Evolutionary conservation across 2,797 vertebrate genomes (phyloP), one percentile per base, ranked within the genome.

Genomic region (Gastrophryne carolinensis): DNA sequence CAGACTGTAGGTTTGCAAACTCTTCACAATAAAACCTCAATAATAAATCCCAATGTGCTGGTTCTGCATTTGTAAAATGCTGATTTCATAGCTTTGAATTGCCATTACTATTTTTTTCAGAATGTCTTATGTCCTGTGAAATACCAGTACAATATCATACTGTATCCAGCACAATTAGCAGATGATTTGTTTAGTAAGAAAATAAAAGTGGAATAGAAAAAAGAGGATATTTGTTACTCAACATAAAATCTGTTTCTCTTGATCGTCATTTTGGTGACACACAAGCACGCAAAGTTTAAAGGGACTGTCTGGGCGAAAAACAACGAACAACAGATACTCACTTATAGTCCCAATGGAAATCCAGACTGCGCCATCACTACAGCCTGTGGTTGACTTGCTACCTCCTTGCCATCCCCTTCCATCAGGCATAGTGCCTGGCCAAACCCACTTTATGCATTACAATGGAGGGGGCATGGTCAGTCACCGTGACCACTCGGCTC

Each of bases 51-150:
- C n/a, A 9, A 67, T 24, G 34, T 53, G 64, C 64, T 52, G 30
- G 7, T 8, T 32, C 19, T 24, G 64, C 64, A 68, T 27, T 6
- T 13, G 23, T 27, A 68, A 68, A 68, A 39, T 37, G 65, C 65
- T 27, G 65, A 62, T 5, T 9, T n/a, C 5, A 34, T 23, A 24
- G 32, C 53, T 54, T 53, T 68, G 13, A 56, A 68, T 68, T 37
- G 21, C 49, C 34, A 23, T n/a, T 27, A 68, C 32, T 27, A 39
- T 54, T 27, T 21, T 68, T 24, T 54, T 54, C 34, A 54, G 35
- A 68, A 54, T 54, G 37, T 68, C 49, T n/a, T 21, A 44, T 24
- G 15, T 24, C n/a, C 58, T 1, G 34, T 30, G 15, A 39, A n/a
- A n/a, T n/a, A n/a, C n/a, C n/a, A n/a, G n/a, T n/a, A n/a, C n/a